Evolutionary conservation across 2,797 vertebrate species (phyloP).

Genomic region (Hemitrygon akajei): DNA sequence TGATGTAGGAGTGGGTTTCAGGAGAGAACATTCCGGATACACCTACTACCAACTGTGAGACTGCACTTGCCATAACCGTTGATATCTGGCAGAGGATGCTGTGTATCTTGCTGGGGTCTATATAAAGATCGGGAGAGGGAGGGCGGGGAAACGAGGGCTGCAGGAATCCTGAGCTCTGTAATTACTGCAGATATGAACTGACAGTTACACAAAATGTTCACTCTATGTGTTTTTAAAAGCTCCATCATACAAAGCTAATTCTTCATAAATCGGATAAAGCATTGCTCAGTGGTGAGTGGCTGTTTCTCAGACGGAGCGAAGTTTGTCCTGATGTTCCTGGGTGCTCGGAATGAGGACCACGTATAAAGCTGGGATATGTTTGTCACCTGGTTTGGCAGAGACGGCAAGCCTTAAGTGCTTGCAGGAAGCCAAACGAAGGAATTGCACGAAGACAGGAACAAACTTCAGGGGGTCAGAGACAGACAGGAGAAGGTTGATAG

Average conservation of each 20-base stretch:
- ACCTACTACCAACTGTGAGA: background rate
- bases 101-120: background rate
- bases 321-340: background rate
- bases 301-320: background rate
- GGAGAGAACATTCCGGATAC: background rate
- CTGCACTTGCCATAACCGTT: background rate
- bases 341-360: background rate
- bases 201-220: slow-evolving; percentile 12
- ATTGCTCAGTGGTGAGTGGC: background rate
- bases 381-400: background rate
- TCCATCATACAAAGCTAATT: slow-evolving; percentile 15
- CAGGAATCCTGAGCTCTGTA: background rate
- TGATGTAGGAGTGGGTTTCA: no score
- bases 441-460: background rate
- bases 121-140: background rate
- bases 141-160: background rate
- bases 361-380: background rate
- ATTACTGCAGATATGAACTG: slow-evolving; percentile 12
- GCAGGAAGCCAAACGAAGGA: background rate
- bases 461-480: background rate
- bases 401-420: background rate
- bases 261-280: background rate
- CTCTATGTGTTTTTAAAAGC: background rate
- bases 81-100: background rate
- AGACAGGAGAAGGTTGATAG: background rate